Evolutionary conservation across 1,140 invertebrate genomes (phyloP), one percentile per base, ranked within the genome.

Genomic region (Atta colombica): DNA sequence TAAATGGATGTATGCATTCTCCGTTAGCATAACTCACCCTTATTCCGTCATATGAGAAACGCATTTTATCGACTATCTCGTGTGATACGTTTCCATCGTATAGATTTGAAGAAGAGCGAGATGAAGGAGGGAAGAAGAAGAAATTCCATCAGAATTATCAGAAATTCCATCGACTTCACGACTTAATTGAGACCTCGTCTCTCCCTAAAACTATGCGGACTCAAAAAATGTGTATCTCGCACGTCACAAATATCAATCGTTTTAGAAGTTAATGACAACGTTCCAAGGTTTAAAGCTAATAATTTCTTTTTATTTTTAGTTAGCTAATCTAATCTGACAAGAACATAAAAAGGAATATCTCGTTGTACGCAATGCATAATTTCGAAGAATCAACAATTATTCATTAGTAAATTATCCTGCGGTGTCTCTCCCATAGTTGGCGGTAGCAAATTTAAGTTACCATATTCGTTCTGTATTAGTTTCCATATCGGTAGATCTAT

Each of bases 111-210:
- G 35, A 60, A 10, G 55, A 21, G 8, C n/a, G 7, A 21, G 35
- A 31, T 39, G 31, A 7, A 16, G 55, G 55, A 28, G 12, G 0
- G 7, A 2, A 61, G 39, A 16, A 39, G 74, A 61, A 60, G 31
- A 55, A 74, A 82, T 82, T 72, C 35, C 55, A 82, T 72, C 69
- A 4, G 69, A 84, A 74, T 84, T 74, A 82, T 74, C 39, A 60
- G 31, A 55, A 74, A 82, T 82, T 72, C 35, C 55, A 82, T 72
- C 69, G 77, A 80, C 77, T 45, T 68, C 49, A 28, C 49, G 18
- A 3, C 58, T 51, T 84, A 61, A 84, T 84, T 84, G 71, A 84
- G 35, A 28, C 51, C 69, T 49, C 77, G 28, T 72, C 35, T 61
- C 55, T 60, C 55, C 35, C 45, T 74, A 71, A 74, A 82, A 60